Percentiles rank a stretch among this genome's conserved stretches.
Conservation (phyloP, 2,797 vertebrate species). For the Serranus cabrilla region DNA sequence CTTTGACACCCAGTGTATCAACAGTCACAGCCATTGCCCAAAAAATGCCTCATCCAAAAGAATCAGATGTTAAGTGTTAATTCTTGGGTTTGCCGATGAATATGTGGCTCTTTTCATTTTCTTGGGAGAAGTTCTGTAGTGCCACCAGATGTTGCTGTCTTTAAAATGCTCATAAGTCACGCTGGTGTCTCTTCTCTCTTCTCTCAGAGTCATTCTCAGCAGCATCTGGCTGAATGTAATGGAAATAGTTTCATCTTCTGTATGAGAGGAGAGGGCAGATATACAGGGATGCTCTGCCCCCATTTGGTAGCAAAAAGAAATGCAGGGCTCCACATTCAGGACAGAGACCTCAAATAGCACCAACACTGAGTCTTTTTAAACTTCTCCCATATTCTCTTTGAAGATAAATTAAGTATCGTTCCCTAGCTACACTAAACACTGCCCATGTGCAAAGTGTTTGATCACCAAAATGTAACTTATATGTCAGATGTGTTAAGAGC, state of each 20-base stretch:
- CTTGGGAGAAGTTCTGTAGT: slow-evolving; percentile 44
- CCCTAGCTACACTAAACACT: slow-evolving; percentile 3
- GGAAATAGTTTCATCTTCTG: slow-evolving; percentile 58
- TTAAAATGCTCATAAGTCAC: slow-evolving; percentile 63
- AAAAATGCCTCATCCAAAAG: slow-evolving; percentile 4
- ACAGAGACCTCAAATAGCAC: slow-evolving; percentile 1
- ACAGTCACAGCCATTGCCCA: not conserved
- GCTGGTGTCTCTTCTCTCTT: slow-evolving; percentile 34
- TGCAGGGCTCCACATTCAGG: slow-evolving; percentile 30
- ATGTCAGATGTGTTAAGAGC: not conserved
- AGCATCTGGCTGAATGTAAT: slow-evolving; percentile 67
- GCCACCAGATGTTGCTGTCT: slow-evolving; percentile 69
- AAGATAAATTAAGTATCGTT: slow-evolving; percentile 17
- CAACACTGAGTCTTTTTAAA: not conserved
- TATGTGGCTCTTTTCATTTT: slow-evolving; percentile 48
- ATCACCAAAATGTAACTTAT: not conserved
- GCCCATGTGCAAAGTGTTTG: slow-evolving; percentile 7
- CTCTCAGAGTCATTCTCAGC: slow-evolving; percentile 45
- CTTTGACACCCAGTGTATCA: slow-evolving; percentile 6
- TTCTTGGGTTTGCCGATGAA: slow-evolving; percentile 28
- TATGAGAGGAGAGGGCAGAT: slow-evolving; percentile 24
- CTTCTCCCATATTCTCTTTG: slow-evolving; percentile 33
- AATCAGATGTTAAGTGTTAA: slow-evolving; percentile 49
- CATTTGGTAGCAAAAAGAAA: slow-evolving; percentile 64
- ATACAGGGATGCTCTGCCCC: slow-evolving; percentile 74